A percentile compares a stretch with the other conserved stretches of the same genome.
These are phyloP conservation scores for Rhogogaster chlorosoma DNA, from an alignment of 2,888 invertebrate genomes.

Conservation along the genomic window DNA sequence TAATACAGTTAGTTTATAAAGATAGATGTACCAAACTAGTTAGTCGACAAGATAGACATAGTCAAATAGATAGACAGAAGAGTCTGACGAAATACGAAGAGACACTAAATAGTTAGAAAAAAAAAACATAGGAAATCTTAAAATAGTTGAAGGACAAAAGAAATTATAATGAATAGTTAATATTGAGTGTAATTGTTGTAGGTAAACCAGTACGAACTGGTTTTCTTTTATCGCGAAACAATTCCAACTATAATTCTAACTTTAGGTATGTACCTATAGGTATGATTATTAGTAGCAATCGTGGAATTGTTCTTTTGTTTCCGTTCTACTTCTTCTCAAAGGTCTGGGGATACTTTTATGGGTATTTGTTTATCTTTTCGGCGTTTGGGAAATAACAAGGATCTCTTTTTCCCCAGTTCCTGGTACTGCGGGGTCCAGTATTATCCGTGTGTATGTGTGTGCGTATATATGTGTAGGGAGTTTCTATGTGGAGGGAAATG, in stretches of 20 bases:
- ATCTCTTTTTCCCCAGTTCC: slow-evolving; percentile 1
- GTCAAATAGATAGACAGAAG: not conserved
- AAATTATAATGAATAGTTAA: not conserved
- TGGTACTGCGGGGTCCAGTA: not conserved
- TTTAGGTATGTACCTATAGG: not conserved
- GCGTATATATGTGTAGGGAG: not conserved
- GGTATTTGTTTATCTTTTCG: slow-evolving; percentile 20
- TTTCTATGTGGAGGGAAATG: not conserved
- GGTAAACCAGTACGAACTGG: not conserved
- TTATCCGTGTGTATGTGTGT: not conserved
- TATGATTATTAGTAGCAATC: not conserved
- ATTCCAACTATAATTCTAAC: not conserved
- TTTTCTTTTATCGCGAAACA: not conserved
- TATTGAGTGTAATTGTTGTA: not conserved
- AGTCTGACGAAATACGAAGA: not conserved
- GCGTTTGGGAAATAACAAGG: slow-evolving; percentile 31
- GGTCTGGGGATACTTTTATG: not conserved
- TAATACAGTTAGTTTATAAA: not conserved
- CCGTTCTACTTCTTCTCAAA: not conserved
- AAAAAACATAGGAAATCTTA: not conserved
- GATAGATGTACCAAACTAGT: not conserved
- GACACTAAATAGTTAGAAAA: not conserved
- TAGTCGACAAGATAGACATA: not conserved
- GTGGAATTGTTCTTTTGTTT: not conserved
- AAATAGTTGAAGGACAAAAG: not conserved